Evolutionary conservation across 2,888 invertebrate genomes (phyloP).

Genomic region (Stratiomys singularior): DNA sequence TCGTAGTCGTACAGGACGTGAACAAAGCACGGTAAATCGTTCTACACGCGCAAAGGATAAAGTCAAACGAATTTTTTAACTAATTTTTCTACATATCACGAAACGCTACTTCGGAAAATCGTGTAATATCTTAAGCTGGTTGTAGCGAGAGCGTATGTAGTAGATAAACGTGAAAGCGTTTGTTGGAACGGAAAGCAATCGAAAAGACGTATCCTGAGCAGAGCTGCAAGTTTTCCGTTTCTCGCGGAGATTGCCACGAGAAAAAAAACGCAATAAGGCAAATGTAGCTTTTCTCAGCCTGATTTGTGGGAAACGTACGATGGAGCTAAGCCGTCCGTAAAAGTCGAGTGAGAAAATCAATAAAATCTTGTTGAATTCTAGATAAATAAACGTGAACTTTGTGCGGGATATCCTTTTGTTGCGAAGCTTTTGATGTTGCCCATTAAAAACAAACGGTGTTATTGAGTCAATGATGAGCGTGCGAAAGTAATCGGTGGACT

Average conservation of each 20-base stretch:
- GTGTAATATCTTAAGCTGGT: background rate
- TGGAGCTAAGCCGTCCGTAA: background rate
- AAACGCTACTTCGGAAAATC: background rate
- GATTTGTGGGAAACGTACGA: background rate
- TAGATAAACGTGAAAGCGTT: background rate
- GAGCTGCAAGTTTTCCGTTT: background rate
- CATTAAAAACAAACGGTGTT: background rate
- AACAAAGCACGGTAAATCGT: background rate
- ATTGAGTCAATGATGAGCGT: background rate
- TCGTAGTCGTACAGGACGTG: constrained; percentile 23
- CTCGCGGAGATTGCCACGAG: background rate
- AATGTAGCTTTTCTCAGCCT: constrained; percentile 5
- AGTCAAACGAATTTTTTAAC: background rate
- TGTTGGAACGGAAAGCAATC: background rate
- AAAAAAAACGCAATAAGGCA: background rate
- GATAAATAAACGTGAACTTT: constrained; percentile 13
- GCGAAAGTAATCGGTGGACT: background rate
- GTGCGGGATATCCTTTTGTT: background rate
- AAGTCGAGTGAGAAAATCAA: constrained; percentile 27
- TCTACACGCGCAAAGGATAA: background rate
- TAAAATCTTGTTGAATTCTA: constrained; percentile 20
- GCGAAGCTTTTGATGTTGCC: background rate
- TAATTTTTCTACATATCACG: constrained; percentile 37
- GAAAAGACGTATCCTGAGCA: constrained; percentile 8
- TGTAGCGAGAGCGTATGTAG: background rate